Percentiles rank a stretch among this genome's conserved stretches.
Conservation (phyloP, 2,113 vertebrate genomes). For the Bos javanicus region DNA sequence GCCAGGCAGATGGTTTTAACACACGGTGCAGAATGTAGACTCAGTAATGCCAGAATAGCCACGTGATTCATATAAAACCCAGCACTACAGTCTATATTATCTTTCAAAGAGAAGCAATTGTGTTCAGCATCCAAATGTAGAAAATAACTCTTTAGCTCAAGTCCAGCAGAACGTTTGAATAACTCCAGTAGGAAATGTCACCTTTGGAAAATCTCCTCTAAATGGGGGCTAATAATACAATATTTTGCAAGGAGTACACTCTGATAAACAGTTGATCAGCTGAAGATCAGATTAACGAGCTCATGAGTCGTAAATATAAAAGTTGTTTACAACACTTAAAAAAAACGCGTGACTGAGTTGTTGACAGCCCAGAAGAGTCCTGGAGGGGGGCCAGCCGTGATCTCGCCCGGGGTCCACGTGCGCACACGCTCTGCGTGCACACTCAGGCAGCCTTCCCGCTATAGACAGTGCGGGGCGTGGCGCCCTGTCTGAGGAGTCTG, state of each 20-base stretch:
- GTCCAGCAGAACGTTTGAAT: background rate
- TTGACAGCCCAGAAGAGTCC: background rate
- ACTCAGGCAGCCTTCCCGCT: background rate
- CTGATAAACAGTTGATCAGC: background rate
- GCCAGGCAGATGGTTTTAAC: background rate
- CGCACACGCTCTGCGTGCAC: rapidly evolving
- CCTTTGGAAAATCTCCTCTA: background rate
- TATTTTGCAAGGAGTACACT: background rate
- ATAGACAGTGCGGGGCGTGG: too few species aligned
- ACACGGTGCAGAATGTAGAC: background rate
- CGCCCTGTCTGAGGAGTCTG: background rate
- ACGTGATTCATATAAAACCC: background rate
- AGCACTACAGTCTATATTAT: background rate
- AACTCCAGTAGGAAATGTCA: background rate
- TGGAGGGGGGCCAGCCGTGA: background rate
- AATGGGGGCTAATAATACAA: background rate
- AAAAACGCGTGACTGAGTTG: background rate
- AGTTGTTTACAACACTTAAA: background rate
- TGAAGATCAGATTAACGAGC: background rate
- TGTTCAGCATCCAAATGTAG: background rate
- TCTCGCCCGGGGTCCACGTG: background rate
- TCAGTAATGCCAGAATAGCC: background rate
- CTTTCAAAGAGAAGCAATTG: background rate
- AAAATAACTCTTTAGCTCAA: background rate
- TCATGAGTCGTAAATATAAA: background rate